Conservation (phyloP, 1,140 invertebrate genomes). For the Drosophila kanapiae region DNA sequence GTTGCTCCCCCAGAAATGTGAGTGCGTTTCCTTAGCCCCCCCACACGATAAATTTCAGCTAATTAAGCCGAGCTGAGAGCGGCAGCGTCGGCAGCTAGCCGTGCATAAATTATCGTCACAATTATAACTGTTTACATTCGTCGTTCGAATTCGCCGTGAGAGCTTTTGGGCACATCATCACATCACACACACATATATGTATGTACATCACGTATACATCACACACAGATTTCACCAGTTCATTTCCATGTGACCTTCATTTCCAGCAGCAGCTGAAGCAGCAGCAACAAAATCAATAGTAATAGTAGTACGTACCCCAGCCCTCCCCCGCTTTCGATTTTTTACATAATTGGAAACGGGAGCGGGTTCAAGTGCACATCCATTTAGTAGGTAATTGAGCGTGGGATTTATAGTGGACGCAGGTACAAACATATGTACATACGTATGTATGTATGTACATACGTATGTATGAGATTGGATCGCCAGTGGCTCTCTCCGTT, state of each 20-base stretch:
- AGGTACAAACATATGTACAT: neutral
- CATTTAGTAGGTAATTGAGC: conserved; percentile 29
- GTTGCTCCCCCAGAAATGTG: conserved; percentile 73
- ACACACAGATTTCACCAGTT: conserved; percentile 38
- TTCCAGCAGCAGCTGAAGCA: conserved; percentile 38
- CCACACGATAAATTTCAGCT: conserved; percentile 13
- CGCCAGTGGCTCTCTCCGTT: neutral
- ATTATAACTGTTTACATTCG: conserved; percentile 65
- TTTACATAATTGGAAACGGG: conserved; percentile 43
- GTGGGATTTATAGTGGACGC: conserved; percentile 28
- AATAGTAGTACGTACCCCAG: conserved; percentile 59
- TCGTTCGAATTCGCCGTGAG: conserved; percentile 10
- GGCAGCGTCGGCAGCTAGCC: conserved; percentile 27
- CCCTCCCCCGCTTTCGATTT: neutral
- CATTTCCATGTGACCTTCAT: conserved; percentile 75
- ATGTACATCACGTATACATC: conserved; percentile 30
- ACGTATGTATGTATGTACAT: conserved; percentile 11
- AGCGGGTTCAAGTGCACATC: conserved; percentile 24
- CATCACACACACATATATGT: neutral
- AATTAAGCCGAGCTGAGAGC: conserved; percentile 17
- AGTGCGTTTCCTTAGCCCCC: conserved; percentile 34
- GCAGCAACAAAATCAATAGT: conserved; percentile 81
- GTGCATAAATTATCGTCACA: conserved; percentile 52
- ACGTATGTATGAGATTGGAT: conserved; percentile 21
- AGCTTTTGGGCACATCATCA: conserved; percentile 22